Conservation (phyloP, 2,113 vertebrate genomes). For the Piaya cayana region DNA sequence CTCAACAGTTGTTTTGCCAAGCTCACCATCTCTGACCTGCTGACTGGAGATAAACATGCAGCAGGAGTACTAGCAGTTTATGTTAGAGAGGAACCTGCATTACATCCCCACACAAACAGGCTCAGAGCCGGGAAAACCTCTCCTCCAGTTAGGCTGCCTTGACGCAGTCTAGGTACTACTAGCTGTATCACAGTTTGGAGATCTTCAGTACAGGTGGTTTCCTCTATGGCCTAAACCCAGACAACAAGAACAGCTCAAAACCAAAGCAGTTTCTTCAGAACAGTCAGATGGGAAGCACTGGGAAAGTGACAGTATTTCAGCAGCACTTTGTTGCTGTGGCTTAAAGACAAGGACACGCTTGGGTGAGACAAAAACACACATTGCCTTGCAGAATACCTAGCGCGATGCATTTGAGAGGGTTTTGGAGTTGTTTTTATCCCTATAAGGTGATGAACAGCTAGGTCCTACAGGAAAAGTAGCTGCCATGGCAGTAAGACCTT, state of each 20-base stretch:
- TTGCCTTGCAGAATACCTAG: neutral
- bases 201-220: neutral
- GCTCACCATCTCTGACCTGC: neutral
- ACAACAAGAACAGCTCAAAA: neutral
- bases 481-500: neutral
- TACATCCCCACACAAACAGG: neutral
- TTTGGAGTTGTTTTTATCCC: neutral
- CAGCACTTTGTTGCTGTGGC: neutral
- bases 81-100: neutral
- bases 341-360: neutral
- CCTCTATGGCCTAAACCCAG: neutral
- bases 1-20: neutral
- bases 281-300: neutral
- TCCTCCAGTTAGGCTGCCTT: neutral
- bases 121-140: neutral
- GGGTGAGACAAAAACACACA: neutral
- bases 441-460: neutral
- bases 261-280: neutral
- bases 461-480: neutral
- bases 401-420: neutral
- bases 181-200: neutral
- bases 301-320: neutral
- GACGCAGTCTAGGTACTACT: neutral
- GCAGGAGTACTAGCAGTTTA: neutral
- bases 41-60: rapidly evolving